Percentiles rank a stretch among this genome's conserved stretches.
Conservation (phyloP, 2,888 invertebrate species). For the Hymenopus coronatus region DNA sequence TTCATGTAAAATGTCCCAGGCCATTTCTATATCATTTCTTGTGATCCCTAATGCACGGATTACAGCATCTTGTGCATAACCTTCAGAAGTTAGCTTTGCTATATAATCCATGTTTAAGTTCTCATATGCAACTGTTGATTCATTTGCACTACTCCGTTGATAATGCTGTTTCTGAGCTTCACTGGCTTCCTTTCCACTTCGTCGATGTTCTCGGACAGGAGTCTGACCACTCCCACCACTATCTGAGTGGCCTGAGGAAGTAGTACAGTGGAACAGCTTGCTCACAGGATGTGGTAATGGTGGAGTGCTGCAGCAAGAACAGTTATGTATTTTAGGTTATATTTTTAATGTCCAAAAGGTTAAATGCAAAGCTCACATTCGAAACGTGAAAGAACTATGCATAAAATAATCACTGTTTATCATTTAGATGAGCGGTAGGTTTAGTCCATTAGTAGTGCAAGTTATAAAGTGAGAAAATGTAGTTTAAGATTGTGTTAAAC, state of each 20-base stretch:
- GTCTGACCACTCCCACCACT: background rate
- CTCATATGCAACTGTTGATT: conserved; percentile 62
- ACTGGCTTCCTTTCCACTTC: conserved; percentile 11
- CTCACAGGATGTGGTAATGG: conserved; percentile 13
- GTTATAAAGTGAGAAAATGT: too few species aligned
- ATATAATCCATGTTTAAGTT: conserved; percentile 91
- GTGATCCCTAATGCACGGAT: conserved; percentile 89
- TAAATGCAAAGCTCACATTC: too few species aligned
- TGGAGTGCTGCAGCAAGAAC: conserved; percentile 1
- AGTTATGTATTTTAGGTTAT: background rate
- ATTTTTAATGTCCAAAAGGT: background rate
- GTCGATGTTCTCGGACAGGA: background rate
- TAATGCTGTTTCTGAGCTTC: conserved; percentile 27
- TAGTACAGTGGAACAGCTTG: conserved; percentile 1
- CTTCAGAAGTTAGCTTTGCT: conserved; percentile 81
- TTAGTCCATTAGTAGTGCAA: too few species aligned
- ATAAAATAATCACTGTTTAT: too few species aligned
- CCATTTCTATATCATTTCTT: conserved; percentile 92
- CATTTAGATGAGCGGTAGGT: too few species aligned
- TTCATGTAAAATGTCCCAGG: conserved; percentile 89
- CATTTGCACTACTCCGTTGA: conserved; percentile 19
- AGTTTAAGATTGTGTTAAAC: too few species aligned
- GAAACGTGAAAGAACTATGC: too few species aligned
- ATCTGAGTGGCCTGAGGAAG: background rate
- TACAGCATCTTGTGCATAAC: conserved; percentile 87